Percentiles rank a stretch among this genome's conserved stretches.
phyloP scores from a whole-genome alignment of 1,140 invertebrate genomes.

The Brachionus paranguensis region DNA sequence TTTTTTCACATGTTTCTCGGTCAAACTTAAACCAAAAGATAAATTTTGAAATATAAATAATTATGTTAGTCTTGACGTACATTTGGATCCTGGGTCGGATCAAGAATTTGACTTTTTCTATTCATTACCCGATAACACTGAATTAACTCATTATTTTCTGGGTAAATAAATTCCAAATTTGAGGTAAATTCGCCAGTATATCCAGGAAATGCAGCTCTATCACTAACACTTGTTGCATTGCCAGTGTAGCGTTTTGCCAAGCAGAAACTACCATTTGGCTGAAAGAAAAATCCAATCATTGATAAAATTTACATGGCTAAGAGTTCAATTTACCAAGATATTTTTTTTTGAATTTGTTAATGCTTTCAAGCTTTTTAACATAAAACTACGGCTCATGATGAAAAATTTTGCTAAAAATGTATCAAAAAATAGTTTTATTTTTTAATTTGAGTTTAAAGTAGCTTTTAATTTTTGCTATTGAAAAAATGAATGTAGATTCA shows the following conservation, averaged over 20 bases:
- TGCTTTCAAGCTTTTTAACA: not conserved
- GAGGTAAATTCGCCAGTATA: slow-evolving; percentile 2
- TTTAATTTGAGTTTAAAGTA: not conserved
- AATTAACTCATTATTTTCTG: slow-evolving; percentile 10
- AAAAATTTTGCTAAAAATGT: not conserved
- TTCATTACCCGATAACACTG: slow-evolving; percentile 38
- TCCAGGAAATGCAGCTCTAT: slow-evolving; percentile 7
- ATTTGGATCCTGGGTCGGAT: slow-evolving; percentile 13
- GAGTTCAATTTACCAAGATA: not conserved
- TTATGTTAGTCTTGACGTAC: not conserved
- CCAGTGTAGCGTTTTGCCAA: not conserved
- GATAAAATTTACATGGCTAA: not conserved
- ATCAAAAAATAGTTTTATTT: not conserved
- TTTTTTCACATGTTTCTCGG: slow-evolving; percentile 44
- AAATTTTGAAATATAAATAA: not conserved
- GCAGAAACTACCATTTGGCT: not conserved
- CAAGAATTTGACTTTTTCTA: not conserved
- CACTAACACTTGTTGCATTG: slow-evolving; percentile 13
- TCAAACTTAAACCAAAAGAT: slow-evolving; percentile 16
- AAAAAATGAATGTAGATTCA: not conserved
- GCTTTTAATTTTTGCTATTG: not conserved
- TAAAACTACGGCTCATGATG: not conserved
- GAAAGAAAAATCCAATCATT: not conserved
- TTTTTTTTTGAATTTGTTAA: not conserved
- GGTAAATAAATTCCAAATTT: slow-evolving; percentile 36